Conservation (phyloP, 1,140 invertebrate species). For the Zaprionus ornatus region DNA sequence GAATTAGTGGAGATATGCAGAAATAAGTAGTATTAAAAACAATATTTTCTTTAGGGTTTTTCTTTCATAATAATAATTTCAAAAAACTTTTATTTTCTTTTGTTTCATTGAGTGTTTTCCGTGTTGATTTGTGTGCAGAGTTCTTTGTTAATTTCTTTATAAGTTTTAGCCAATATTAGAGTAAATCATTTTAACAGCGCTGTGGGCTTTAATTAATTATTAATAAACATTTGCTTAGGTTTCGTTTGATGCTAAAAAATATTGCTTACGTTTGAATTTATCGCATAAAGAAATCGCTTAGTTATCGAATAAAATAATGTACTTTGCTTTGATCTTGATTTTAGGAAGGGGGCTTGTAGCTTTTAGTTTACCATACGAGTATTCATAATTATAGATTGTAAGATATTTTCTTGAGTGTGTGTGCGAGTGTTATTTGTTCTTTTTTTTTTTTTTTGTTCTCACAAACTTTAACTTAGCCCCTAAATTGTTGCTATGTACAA, state of each 20-base stretch:
- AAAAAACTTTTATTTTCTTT: slow-evolving; percentile 43
- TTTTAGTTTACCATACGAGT: slow-evolving; percentile 24
- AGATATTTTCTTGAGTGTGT: slow-evolving; percentile 24
- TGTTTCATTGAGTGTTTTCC: slow-evolving; percentile 29
- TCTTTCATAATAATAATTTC: slow-evolving; percentile 44
- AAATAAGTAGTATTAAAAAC: background rate
- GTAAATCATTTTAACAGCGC: slow-evolving; percentile 10
- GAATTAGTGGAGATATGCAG: background rate
- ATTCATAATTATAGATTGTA: slow-evolving; percentile 14
- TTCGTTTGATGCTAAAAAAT: slow-evolving; percentile 60
- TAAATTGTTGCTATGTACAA: slow-evolving; percentile 54
- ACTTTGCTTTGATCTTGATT: background rate
- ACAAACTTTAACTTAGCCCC: slow-evolving; percentile 34
- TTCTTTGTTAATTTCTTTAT: background rate
- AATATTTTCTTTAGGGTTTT: slow-evolving; percentile 26
- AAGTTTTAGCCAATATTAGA: slow-evolving; percentile 13
- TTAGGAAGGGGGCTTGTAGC: background rate
- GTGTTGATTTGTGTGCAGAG: slow-evolving; percentile 26
- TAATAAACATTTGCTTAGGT: slow-evolving; percentile 55
- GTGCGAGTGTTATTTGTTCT: slow-evolving; percentile 10
- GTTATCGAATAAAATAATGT: slow-evolving; percentile 19
- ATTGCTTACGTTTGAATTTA: slow-evolving; percentile 66
- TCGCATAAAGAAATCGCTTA: slow-evolving; percentile 26
- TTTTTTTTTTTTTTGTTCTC: background rate
- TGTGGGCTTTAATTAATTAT: slow-evolving; percentile 38